Base-by-base conservation (phyloP, 1,140 invertebrate species). In the Mya arenaria region DNA sequence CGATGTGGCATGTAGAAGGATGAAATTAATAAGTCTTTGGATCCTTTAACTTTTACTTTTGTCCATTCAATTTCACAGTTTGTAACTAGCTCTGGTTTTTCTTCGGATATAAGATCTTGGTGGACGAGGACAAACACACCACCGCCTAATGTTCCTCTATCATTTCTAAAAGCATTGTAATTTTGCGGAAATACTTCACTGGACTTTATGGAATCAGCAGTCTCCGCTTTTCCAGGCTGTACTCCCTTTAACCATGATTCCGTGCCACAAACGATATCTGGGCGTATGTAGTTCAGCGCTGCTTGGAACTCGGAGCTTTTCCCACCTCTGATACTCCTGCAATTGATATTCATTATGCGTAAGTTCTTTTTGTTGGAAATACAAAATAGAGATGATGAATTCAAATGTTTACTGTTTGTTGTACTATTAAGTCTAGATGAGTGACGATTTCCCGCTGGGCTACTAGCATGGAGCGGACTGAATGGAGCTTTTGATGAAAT, bases 161-260 rank as follows among this genome's bases (percentile, higher is more conserved):
- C 84, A 65, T 82, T 82, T 32, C 84, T 77, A 56, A 77, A 82
- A 1, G 77, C 37, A 1, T 58, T n/a, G 34, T 79, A 85, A n/a
- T 56, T 48, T 34, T 30, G 30, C 56, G 74, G 81, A 41, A 85
- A 83, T 19, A 83, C 71, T 83, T 83, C 81, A 32, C 80, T 78
- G 1, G 84, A 83, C 39, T 73, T 65, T 3, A 83, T 83, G 13
- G 73, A 48, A 37, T 75, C 44, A 23, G 23, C 39, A n/a, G 72
- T 52, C 37, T 39, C 0, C 48, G 44, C 56, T 60, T 74, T 69
- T 23, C 37, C 65, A 41, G 83, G 83, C 77, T 84, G 60, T 1
- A 82, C 55, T 1, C 84, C 74, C 23, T 85, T 74, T 68, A 86
- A 63, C 83, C 82, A 86, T 36, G 85, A 84, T 58, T 86, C 83